Evolutionary conservation across 1,140 invertebrate species (phyloP).

Genomic region (Plodia interpunctella): DNA sequence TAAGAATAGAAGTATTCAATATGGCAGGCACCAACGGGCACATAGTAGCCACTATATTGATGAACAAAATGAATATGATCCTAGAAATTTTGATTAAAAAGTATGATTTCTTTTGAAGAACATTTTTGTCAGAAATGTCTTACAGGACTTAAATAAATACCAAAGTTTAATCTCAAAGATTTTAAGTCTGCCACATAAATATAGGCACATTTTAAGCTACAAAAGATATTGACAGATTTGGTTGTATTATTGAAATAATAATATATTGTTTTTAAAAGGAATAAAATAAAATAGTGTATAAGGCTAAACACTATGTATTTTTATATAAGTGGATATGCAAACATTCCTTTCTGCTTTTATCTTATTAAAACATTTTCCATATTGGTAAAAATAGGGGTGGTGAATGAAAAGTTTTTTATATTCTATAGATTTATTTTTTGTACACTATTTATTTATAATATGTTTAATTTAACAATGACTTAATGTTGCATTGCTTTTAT

Average conservation of each 20-base stretch:
- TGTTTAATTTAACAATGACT: too few species aligned
- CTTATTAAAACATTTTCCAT: neutral
- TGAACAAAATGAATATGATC: conserved; percentile 53
- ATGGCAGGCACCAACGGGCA: conserved; percentile 24
- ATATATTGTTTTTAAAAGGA: too few species aligned
- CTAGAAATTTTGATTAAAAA: conserved; percentile 10
- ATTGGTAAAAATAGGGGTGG: neutral
- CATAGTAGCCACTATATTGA: conserved; percentile 33
- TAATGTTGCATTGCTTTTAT: conserved; percentile 11
- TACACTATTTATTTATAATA: conserved; percentile 1
- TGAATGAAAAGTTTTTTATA: neutral
- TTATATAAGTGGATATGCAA: neutral
- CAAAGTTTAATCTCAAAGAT: too few species aligned
- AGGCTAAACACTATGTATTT: neutral
- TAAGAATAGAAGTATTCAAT: conserved; percentile 37
- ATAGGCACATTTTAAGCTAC: too few species aligned
- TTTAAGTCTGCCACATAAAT: too few species aligned
- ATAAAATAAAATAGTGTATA: too few species aligned
- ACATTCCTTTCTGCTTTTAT: conserved; percentile 6
- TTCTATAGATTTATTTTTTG: neutral
- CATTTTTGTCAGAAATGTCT: too few species aligned
- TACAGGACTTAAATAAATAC: too few species aligned
- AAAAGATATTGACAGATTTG: too few species aligned
- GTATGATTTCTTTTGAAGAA: neutral
- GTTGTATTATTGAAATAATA: too few species aligned